Evolutionary conservation across 2,797 vertebrate species (phyloP).

Genomic region (Hyperoplus immaculatus): DNA sequence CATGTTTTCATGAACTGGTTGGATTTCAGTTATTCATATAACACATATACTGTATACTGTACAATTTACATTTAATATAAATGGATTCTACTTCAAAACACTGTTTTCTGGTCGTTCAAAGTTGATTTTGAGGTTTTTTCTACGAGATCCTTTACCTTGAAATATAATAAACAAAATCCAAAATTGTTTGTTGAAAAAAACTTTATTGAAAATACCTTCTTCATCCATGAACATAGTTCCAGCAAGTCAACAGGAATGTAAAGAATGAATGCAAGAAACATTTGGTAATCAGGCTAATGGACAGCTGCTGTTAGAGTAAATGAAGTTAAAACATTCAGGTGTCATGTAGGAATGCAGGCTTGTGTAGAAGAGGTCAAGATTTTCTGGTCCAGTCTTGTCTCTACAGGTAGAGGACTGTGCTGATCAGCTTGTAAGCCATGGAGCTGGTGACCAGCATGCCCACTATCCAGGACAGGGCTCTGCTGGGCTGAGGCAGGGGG

Average conservation of each 20-base stretch:
- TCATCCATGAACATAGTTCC: neutral
- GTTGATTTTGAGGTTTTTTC: too few relatives aligned
- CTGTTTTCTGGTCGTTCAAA: too few relatives aligned
- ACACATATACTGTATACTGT: too few relatives aligned
- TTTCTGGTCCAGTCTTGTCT: accelerated
- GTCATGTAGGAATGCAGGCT: neutral
- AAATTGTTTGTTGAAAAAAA: neutral
- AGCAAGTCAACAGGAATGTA: neutral
- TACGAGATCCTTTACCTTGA: too few relatives aligned
- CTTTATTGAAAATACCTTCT: neutral
- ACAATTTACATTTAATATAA: too few relatives aligned
- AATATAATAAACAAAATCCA: too few relatives aligned
- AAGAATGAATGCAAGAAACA: neutral
- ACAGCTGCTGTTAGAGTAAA: neutral
- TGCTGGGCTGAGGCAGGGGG: slow-evolving; percentile 89
- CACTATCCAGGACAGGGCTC: slow-evolving; percentile 80
- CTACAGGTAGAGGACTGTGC: slow-evolving; percentile 72
- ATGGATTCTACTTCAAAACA: too few relatives aligned
- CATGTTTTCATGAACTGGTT: too few relatives aligned
- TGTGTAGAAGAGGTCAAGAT: neutral
- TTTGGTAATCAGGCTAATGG: neutral
- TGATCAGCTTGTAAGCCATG: slow-evolving; percentile 89
- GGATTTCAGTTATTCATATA: too few relatives aligned
- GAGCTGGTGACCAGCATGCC: slow-evolving; percentile 85
- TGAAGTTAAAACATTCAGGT: neutral